Percentiles rank a stretch among this genome's conserved stretches.
These are phyloP conservation scores for Pelochelys cantorii DNA, from an alignment of 2,797 vertebrate genomes.

Conservation along the genomic window DNA sequence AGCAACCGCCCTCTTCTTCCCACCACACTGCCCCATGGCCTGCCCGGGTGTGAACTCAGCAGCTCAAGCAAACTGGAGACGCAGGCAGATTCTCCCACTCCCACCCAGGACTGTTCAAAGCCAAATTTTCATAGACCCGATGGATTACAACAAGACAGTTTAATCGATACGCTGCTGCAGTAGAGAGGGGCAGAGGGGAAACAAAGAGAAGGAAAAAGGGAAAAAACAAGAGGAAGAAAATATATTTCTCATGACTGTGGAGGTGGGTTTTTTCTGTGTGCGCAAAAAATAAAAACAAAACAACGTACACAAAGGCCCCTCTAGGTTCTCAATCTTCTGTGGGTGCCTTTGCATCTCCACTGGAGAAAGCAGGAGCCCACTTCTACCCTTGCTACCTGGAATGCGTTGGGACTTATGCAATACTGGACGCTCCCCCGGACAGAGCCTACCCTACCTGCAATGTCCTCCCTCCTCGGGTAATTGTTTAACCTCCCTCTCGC, in stretches of 20 bases:
- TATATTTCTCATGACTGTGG: constrained; percentile 18
- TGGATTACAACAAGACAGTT: constrained; percentile 67
- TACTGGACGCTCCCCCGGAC: neutral
- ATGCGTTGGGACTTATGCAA: rapidly evolving
- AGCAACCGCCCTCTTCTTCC: neutral
- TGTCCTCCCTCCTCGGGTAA: neutral
- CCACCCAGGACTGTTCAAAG: constrained; percentile 67
- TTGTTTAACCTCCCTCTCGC: neutral
- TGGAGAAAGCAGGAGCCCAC: neutral
- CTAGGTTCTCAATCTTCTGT: neutral
- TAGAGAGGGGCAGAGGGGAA: neutral
- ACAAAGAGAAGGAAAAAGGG: neutral
- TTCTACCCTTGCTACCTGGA: neutral
- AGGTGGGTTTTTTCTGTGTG: constrained; percentile 40
- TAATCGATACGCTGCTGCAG: constrained; percentile 61
- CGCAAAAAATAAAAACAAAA: neutral
- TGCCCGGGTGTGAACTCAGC: neutral
- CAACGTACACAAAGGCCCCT: neutral
- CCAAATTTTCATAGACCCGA: constrained; percentile 75
- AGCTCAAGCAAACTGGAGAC: neutral
- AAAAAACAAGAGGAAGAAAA: constrained; percentile 24
- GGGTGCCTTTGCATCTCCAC: neutral
- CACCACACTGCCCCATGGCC: neutral
- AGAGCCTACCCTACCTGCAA: rapidly evolving
- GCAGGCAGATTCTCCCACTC: neutral